phyloP scores from a whole-genome alignment of 2,888 invertebrate species.

The Troides oblongomaculatus region DNA sequence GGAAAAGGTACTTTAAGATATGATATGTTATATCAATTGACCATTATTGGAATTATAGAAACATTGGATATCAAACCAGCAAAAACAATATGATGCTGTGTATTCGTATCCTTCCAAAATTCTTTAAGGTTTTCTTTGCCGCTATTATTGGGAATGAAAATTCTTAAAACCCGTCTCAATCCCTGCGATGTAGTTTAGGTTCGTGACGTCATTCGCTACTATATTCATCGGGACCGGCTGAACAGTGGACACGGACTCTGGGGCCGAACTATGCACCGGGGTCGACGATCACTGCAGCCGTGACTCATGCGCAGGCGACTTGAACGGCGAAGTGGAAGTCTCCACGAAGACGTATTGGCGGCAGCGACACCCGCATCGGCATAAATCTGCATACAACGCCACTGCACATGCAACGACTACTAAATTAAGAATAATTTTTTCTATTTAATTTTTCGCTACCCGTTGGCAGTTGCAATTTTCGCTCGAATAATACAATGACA shows the following conservation, averaged over 20 bases:
- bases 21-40: too few species aligned
- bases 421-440: too few species aligned
- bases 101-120: too few species aligned
- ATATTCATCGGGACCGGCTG: slow-evolving; percentile 1
- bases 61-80: too few species aligned
- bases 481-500: too few species aligned
- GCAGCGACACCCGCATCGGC: not conserved
- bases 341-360: slow-evolving; percentile 17
- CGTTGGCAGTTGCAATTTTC: too few species aligned
- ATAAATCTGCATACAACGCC: not conserved
- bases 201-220: slow-evolving; percentile 1
- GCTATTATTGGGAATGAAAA: not conserved
- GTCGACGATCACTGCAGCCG: slow-evolving; percentile 6
- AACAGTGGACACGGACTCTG: slow-evolving; percentile 3
- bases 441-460: too few species aligned
- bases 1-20: too few species aligned
- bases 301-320: slow-evolving; percentile 16
- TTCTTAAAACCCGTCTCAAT: not conserved
- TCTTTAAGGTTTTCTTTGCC: too few species aligned
- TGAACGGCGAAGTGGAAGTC: slow-evolving; percentile 5
- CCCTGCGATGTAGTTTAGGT: slow-evolving; percentile 1
- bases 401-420: not conserved
- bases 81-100: too few species aligned
- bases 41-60: too few species aligned
- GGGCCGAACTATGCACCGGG: not conserved